Conservation (phyloP, 2,113 vertebrate species). For the Passerina amoena region DNA sequence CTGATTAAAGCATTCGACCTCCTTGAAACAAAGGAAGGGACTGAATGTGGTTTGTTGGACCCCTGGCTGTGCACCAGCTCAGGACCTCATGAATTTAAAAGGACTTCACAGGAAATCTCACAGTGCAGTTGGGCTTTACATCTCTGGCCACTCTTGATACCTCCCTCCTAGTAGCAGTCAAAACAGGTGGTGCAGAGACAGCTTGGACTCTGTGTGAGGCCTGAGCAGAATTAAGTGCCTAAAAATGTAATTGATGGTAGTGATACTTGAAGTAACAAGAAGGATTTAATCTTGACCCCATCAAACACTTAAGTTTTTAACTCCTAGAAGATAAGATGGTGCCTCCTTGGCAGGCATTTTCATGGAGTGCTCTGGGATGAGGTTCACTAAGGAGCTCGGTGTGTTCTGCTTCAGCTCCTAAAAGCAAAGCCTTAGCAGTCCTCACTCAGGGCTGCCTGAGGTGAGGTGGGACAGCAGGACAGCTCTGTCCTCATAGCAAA, state of each 20-base stretch:
- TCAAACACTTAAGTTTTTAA: not conserved
- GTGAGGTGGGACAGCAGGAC: not conserved
- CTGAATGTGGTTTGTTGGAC: not conserved
- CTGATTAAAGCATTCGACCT: not conserved
- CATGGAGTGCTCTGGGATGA: not conserved
- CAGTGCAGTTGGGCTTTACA: not conserved
- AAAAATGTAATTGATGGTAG: not conserved
- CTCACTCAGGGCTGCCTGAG: not conserved
- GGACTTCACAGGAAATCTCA: not conserved
- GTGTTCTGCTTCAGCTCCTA: not conserved
- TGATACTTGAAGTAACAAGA: not conserved
- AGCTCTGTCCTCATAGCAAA: not conserved
- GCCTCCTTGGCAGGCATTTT: not conserved
- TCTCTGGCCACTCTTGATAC: not conserved
- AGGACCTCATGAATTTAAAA: not conserved
- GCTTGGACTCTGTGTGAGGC: not conserved
- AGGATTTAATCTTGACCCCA: not conserved
- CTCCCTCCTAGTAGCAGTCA: not conserved
- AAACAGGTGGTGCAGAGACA: not conserved
- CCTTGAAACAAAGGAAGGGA: conserved; percentile 23
- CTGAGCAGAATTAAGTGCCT: conserved; percentile 25
- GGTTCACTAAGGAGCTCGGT: not conserved
- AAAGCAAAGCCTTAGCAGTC: not conserved
- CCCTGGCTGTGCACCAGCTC: not conserved
- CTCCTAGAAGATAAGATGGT: not conserved